These are phyloP conservation scores for Gastracanthus pulcherrimus DNA, from an alignment of 2,888 invertebrate genomes.

Conservation along the genomic window DNA sequence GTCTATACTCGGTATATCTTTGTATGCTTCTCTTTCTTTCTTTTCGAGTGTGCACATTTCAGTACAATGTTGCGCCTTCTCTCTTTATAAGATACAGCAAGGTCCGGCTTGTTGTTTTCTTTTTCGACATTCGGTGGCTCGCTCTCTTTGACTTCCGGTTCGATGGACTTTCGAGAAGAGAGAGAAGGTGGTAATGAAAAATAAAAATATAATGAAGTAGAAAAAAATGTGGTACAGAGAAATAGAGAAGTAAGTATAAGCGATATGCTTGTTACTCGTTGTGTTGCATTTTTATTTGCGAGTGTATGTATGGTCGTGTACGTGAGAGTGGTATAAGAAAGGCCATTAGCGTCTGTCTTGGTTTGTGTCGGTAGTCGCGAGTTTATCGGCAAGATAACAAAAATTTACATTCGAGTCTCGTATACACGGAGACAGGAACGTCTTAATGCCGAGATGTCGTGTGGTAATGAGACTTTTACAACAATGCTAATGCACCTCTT, in stretches of 20 bases:
- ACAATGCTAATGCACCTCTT: slow-evolving; percentile 23
- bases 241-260: background rate
- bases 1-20: background rate
- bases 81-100: background rate
- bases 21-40: slow-evolving; percentile 38
- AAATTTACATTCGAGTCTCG: slow-evolving; percentile 16
- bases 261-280: background rate
- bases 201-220: slow-evolving; percentile 1
- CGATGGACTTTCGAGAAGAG: slow-evolving; percentile 56
- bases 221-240: background rate
- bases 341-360: slow-evolving; percentile 40
- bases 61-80: background rate
- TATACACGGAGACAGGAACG: background rate
- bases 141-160: slow-evolving; percentile 50
- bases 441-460: slow-evolving; percentile 13
- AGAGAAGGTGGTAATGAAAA: slow-evolving; percentile 23
- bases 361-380: background rate
- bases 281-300: background rate
- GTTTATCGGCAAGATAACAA: slow-evolving; percentile 35
- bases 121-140: slow-evolving; percentile 14
- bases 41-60: slow-evolving; percentile 2
- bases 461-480: slow-evolving; percentile 42
- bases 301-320: background rate
- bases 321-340: background rate
- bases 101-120: background rate